Conservation (phyloP, 2,888 invertebrate genomes). For the Pammene aurita region DNA sequence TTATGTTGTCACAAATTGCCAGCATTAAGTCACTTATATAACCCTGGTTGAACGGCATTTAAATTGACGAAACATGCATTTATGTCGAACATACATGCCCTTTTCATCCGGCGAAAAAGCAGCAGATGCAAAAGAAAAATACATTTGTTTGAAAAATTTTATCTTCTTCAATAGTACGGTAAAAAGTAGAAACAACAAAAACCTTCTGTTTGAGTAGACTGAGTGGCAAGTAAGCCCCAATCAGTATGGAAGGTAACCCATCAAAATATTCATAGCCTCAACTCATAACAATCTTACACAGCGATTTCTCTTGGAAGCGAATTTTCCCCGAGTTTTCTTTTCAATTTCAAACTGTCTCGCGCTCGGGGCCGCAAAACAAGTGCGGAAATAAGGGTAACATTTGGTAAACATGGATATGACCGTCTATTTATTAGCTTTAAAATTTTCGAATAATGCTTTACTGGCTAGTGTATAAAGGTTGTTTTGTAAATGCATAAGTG, state of each 20-base stretch:
- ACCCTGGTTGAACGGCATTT: too few relatives aligned
- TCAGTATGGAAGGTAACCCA: conserved; percentile 42
- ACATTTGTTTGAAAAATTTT: too few relatives aligned
- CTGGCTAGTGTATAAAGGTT: too few relatives aligned
- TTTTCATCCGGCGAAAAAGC: too few relatives aligned
- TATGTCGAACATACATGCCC: too few relatives aligned
- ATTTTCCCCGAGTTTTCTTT: conserved; percentile 64
- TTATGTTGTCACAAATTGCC: too few relatives aligned
- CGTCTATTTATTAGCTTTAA: background rate
- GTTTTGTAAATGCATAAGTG: too few relatives aligned
- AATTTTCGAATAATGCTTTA: too few relatives aligned
- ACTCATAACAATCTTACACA: conserved; percentile 52
- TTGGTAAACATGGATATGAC: conserved; percentile 51
- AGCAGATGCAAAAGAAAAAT: too few relatives aligned
- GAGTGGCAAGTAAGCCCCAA: conserved; percentile 41
- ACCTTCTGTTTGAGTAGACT: conserved; percentile 13
- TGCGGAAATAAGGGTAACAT: conserved; percentile 61
- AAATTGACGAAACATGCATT: too few relatives aligned
- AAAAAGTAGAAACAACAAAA: conserved; percentile 2
- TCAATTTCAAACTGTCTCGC: conserved; percentile 74
- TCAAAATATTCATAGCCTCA: conserved; percentile 63
- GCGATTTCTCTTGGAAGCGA: conserved; percentile 45
- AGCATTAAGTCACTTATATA: too few relatives aligned
- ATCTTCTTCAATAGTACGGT: too few relatives aligned
- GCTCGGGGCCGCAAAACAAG: conserved; percentile 61